These are phyloP conservation scores for Caenorhabditis wallacei DNA, from an alignment of 2,888 invertebrate genomes.

Conservation along the genomic window DNA sequence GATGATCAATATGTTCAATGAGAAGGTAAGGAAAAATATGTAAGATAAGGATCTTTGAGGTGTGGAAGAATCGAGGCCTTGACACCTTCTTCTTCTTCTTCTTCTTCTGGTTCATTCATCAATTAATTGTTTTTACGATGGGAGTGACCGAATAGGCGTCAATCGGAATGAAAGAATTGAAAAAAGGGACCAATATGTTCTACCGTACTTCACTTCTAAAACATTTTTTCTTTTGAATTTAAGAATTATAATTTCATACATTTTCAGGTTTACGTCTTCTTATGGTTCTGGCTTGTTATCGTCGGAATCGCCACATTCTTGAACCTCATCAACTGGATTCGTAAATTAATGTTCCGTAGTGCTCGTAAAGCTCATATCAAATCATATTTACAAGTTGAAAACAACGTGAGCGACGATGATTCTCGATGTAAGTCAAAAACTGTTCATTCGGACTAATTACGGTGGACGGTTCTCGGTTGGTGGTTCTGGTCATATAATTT, in stretches of 20 bases:
- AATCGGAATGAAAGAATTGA: neutral
- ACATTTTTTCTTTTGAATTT: neutral
- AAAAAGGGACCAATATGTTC: neutral
- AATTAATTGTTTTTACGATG: slow-evolving; percentile 29
- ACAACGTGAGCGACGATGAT: slow-evolving; percentile 74
- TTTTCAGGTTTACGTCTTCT: slow-evolving; percentile 83
- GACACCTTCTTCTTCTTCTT: slow-evolving; percentile 60
- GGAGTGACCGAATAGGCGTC: neutral
- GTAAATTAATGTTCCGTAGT: slow-evolving; percentile 61
- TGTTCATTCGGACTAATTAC: slow-evolving; percentile 37
- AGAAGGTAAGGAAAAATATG: slow-evolving; percentile 72
- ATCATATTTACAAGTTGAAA: slow-evolving; percentile 79
- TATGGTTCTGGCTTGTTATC: slow-evolving; percentile 85
- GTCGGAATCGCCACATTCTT: slow-evolving; percentile 84
- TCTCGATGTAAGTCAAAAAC: slow-evolving; percentile 67
- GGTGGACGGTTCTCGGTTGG: slow-evolving; percentile 9
- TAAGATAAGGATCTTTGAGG: slow-evolving; percentile 51
- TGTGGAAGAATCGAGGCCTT: slow-evolving; percentile 32
- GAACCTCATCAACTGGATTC: slow-evolving; percentile 84
- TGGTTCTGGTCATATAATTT: slow-evolving; percentile 44
- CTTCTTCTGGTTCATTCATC: slow-evolving; percentile 41
- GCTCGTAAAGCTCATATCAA: slow-evolving; percentile 72
- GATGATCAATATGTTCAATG: slow-evolving; percentile 83
- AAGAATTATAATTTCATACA: slow-evolving; percentile 84
- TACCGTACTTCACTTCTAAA: too few species aligned